Conservation (phyloP, 2,113 vertebrate genomes). For the Trogon surrucura region DNA sequence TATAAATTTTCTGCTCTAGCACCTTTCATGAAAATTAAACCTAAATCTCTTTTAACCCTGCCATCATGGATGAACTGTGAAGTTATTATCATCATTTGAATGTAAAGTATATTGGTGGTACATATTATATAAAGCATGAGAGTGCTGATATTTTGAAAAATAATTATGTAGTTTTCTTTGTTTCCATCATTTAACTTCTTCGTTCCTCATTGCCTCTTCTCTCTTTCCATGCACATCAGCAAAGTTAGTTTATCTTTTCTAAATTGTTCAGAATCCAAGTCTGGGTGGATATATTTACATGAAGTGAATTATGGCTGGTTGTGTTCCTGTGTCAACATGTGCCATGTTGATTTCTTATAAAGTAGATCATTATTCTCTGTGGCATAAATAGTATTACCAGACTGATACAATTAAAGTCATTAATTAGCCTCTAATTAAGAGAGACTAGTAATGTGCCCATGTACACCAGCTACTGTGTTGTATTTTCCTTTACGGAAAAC, state of each 20-base stretch:
- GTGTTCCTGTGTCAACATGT: constrained; percentile 72
- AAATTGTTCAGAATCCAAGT: constrained; percentile 68
- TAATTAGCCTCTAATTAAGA: constrained; percentile 81
- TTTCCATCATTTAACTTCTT: neutral
- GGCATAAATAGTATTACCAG: constrained; percentile 77
- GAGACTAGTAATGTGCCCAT: constrained; percentile 55
- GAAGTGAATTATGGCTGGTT: constrained; percentile 73
- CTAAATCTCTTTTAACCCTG: neutral
- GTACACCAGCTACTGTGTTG: constrained; percentile 55
- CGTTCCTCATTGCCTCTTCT: neutral
- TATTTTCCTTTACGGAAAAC: constrained; percentile 57
- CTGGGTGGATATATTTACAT: constrained; percentile 72
- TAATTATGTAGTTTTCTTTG: neutral
- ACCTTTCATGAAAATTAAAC: neutral
- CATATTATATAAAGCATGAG: neutral
- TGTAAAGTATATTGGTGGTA: neutral
- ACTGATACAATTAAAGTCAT: constrained; percentile 78
- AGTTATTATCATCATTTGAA: neutral
- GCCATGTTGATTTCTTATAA: constrained; percentile 71
- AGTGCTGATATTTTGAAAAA: neutral
- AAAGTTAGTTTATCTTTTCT: constrained; percentile 13
- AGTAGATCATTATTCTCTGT: constrained; percentile 77
- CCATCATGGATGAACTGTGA: neutral
- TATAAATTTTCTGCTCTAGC: neutral
- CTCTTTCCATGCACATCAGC: neutral